These are phyloP conservation scores for Sardinella longiceps DNA, from an alignment of 2,797 vertebrate genomes.

Conservation along the genomic window DNA sequence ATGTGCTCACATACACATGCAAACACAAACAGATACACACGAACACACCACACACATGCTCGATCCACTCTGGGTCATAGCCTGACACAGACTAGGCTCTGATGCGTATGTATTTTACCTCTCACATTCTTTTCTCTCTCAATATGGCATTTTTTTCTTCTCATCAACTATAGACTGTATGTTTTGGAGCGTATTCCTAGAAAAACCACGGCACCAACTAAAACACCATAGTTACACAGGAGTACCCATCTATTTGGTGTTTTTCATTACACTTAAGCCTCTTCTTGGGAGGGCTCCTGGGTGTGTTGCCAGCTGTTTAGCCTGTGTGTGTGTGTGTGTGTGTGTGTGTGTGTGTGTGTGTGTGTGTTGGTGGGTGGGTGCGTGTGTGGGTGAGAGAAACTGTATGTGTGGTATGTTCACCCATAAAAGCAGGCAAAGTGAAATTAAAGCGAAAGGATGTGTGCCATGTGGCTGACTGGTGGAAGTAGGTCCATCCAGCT, in stretches of 20 bases:
- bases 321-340: slow-evolving; percentile 4
- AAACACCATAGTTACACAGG: background rate
- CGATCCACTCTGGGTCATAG: background rate
- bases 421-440: slow-evolving; percentile 6
- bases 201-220: background rate
- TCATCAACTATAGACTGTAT: background rate
- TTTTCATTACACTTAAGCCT: slow-evolving; percentile 25
- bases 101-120: background rate
- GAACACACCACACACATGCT: background rate
- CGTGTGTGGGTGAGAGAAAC: background rate
- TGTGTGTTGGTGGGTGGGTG: background rate
- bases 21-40: background rate
- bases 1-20: background rate
- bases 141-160: no score
- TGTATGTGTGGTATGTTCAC: background rate
- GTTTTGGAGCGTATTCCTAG: background rate
- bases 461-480: background rate
- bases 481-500: slow-evolving; percentile 10
- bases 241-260: background rate
- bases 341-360: no score
- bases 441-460: background rate
- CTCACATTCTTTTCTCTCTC: background rate
- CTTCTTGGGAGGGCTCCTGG: slow-evolving; percentile 18
- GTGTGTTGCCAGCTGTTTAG: slow-evolving; percentile 20
- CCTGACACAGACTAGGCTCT: background rate